Evolutionary conservation across 1,140 invertebrate genomes (phyloP), one percentile per base, ranked within the genome.

Genomic region (Drosophila bifasciata): DNA sequence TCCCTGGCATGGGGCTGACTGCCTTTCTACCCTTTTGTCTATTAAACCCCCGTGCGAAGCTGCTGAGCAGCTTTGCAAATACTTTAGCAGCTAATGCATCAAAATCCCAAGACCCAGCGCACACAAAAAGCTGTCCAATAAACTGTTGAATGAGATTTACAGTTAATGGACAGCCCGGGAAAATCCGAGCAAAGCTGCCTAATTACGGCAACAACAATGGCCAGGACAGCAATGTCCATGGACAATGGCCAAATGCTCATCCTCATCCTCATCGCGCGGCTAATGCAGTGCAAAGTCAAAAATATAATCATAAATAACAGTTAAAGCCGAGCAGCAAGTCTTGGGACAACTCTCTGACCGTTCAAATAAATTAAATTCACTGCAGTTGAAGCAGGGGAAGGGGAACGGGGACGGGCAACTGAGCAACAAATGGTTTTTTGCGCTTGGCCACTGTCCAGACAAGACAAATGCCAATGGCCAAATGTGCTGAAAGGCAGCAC

Each of bases 251-350:
- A 36, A 36, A 4, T 36, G n/a, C n/a, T n/a, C n/a, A n/a, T n/a
- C n/a, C n/a, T n/a, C n/a, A n/a, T n/a, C n/a, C n/a, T n/a, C 11
- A 11, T 39, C 32, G 55, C 79, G 21, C 79, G 46, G 73, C 74
- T 85, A 86, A 86, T 77, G 81, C 81, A 88, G 62, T 74, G 62
- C 83, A 71, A 78, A 88, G 81, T 83, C 81, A 88, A 83, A 84
- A 83, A 84, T 84, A 79, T 79, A 72, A 84, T 84, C 75, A 84
- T 83, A 84, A 85, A 84, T 85, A 86, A 83, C 83, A 76, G 78
- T 86, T 86, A 86, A 72, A 63, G 63, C 70, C 67, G 51, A 49
- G 46, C 17, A 32, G 51, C 15, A 55, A 32, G 44, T 40, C 69
- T 44, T 39, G 49, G 46, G 45, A 56, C 59, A 74, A 69, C 55